A percentile compares a stretch with the other conserved stretches of the same genome.
phyloP scores from a whole-genome alignment of 1,140 invertebrate genomes.

The Lepidotrigona ventralis region DNA sequence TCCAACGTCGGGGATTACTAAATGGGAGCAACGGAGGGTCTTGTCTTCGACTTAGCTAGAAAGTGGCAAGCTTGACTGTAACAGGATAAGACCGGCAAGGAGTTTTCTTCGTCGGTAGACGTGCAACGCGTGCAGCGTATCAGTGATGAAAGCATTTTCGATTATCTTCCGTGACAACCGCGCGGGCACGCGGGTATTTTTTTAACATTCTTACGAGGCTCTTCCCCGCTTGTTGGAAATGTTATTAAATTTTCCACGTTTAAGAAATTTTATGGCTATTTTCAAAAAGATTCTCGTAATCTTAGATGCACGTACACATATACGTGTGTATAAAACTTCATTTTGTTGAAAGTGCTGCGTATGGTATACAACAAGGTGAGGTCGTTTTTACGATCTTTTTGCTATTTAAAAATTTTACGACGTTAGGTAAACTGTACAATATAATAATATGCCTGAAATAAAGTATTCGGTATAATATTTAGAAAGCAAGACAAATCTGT shows the following conservation, averaged over 20 bases:
- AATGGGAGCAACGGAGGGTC: constrained; percentile 70
- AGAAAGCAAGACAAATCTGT: too few relatives aligned
- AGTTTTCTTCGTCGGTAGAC: constrained; percentile 54
- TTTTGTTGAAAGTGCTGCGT: too few relatives aligned
- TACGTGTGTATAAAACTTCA: too few relatives aligned
- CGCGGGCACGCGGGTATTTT: neutral
- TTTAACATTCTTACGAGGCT: neutral
- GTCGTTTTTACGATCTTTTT: too few relatives aligned
- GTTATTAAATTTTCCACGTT: neutral
- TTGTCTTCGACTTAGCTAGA: constrained; percentile 69
- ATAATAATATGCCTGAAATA: too few relatives aligned
- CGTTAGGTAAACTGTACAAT: too few relatives aligned
- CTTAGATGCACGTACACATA: too few relatives aligned
- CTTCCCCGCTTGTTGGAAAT: neutral
- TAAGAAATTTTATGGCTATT: neutral
- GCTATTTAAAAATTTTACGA: too few relatives aligned
- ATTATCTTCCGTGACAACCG: neutral
- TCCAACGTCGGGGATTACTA: constrained; percentile 74
- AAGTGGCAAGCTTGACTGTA: constrained; percentile 65
- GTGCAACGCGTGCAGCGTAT: constrained; percentile 49
- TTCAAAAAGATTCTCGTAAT: neutral
- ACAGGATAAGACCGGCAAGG: constrained; percentile 65
- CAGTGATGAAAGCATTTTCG: constrained; percentile 26
- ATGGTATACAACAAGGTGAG: too few relatives aligned
- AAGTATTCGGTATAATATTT: too few relatives aligned